These are phyloP conservation scores for Cyanoliseus patagonus DNA, from an alignment of 2,113 vertebrate genomes.

Conservation along the genomic window DNA sequence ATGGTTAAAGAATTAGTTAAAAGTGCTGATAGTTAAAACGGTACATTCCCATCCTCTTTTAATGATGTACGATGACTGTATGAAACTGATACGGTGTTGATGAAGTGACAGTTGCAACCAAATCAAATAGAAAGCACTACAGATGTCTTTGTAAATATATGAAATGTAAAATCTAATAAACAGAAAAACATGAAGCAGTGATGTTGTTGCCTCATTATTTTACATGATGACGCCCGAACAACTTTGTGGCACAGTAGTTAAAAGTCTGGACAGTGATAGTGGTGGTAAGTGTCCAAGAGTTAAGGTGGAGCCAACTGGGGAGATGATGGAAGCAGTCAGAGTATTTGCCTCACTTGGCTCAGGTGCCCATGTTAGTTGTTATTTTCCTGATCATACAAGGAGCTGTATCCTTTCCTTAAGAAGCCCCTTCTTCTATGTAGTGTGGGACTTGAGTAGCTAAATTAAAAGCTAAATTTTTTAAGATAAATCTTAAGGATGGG, in stretches of 20 bases:
- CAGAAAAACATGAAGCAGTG: neutral
- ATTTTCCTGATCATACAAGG: rapidly evolving
- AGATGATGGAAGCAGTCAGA: neutral
- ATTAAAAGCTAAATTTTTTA: neutral
- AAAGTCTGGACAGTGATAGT: too few relatives aligned
- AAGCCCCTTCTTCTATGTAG: neutral
- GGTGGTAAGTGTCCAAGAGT: rapidly evolving
- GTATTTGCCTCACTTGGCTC: neutral
- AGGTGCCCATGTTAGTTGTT: rapidly evolving
- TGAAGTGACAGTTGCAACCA: neutral
- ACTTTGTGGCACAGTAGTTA: neutral
- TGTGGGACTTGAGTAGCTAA: neutral
- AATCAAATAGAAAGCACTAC: neutral
- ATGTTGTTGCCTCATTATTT: conserved; percentile 6
- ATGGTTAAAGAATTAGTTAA: neutral
- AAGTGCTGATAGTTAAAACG: neutral
- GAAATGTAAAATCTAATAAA: conserved; percentile 41
- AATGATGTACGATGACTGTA: neutral
- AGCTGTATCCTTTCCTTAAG: neutral
- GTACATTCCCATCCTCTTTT: neutral
- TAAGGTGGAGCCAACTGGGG: neutral
- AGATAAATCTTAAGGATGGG: neutral
- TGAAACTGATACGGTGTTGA: neutral
- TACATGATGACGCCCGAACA: neutral
- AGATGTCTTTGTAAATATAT: neutral